A percentile compares a stretch with the other conserved stretches of the same genome.
Evolutionary conservation across 2,888 invertebrate genomes (phyloP).

Genomic region (Drosophila siamana): DNA sequence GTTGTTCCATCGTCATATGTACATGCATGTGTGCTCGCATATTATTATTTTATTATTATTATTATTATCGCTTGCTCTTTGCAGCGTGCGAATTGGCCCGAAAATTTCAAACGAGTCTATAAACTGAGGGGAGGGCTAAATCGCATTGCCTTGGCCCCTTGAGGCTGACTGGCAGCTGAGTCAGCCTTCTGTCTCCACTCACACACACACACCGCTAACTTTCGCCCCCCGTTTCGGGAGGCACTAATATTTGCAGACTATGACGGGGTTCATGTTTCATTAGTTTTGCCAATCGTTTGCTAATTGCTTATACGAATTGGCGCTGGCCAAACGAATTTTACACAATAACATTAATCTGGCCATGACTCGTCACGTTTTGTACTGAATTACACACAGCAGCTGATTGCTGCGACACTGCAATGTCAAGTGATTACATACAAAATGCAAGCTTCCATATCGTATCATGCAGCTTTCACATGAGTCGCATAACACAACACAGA

Average conservation of each 20-base stretch:
- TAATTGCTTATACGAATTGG: constrained; percentile 62
- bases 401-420: constrained; percentile 36
- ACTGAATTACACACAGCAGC: constrained; percentile 12
- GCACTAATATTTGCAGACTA: constrained; percentile 23
- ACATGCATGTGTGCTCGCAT: constrained; percentile 9
- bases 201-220: neutral
- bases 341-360: constrained; percentile 53
- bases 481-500: neutral
- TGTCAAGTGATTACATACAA: neutral
- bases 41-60: constrained; percentile 30
- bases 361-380: constrained; percentile 51
- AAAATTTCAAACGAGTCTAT: constrained; percentile 8
- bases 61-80: constrained; percentile 15
- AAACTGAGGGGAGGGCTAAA: constrained; percentile 12
- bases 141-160: constrained; percentile 10
- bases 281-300: constrained; percentile 70
- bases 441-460: neutral
- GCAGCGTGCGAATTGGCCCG: constrained; percentile 20
- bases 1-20: constrained; percentile 30
- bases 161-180: constrained; percentile 23
- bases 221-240: neutral
- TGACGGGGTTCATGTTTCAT: constrained; percentile 36
- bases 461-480: neutral
- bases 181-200: constrained; percentile 27
- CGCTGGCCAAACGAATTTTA: constrained; percentile 36